Conservation (phyloP, 2,797 vertebrate genomes). For the Molossus alvarezi region DNA sequence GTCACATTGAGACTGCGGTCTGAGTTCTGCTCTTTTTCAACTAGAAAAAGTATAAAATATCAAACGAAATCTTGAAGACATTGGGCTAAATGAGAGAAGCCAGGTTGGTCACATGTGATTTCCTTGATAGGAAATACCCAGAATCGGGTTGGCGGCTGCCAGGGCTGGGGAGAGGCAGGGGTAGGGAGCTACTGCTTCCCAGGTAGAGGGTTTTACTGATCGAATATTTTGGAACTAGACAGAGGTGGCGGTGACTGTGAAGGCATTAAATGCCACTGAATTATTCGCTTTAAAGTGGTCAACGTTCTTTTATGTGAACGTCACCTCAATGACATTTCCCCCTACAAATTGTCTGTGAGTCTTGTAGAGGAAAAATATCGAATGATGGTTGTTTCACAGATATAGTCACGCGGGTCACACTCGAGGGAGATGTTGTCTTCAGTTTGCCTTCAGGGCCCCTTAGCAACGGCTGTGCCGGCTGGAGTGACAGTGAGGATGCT, state of each 20-base stretch:
- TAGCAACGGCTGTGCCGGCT: background rate
- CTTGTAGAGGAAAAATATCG: background rate
- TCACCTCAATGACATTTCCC: background rate
- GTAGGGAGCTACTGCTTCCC: too few species aligned
- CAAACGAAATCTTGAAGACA: background rate
- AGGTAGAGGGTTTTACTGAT: too few species aligned
- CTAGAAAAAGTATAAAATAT: background rate
- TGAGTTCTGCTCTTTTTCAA: background rate
- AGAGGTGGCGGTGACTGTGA: too few species aligned
- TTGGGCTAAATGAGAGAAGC: background rate
- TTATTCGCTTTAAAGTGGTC: too few species aligned
- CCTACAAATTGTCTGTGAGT: background rate
- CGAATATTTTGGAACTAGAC: too few species aligned
- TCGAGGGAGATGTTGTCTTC: background rate
- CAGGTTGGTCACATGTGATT: background rate
- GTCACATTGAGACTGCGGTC: background rate
- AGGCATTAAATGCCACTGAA: too few species aligned
- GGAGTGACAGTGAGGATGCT: background rate
- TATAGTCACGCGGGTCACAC: rapidly evolving
- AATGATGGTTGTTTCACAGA: background rate
- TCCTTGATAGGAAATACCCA: background rate
- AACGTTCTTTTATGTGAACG: background rate
- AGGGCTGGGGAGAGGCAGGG: too few species aligned
- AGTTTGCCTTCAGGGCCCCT: background rate
- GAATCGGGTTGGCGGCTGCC: background rate